Evolutionary conservation across 2,797 vertebrate species (phyloP).

Genomic region (Pangasius sanitwongsei): DNA sequence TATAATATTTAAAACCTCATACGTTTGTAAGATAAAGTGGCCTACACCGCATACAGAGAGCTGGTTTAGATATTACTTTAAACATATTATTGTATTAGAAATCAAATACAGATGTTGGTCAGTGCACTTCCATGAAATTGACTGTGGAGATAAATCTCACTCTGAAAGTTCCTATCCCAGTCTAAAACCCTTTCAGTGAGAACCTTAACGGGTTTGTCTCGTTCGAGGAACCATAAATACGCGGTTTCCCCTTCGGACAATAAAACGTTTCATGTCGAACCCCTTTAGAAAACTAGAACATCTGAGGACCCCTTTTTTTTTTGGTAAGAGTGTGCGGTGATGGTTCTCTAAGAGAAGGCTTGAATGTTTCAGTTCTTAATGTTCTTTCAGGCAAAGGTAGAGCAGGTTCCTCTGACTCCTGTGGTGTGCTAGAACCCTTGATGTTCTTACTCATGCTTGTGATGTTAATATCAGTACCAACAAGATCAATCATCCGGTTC

Average conservation of each 20-base stretch:
- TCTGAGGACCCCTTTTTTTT: neutral
- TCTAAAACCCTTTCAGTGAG: neutral
- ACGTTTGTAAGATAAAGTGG: neutral
- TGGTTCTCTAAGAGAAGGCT: neutral
- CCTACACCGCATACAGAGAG: neutral
- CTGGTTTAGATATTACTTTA: neutral
- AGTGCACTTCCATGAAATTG: conserved; percentile 1
- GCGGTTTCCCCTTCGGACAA: neutral
- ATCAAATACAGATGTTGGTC: neutral
- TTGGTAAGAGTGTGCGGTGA: too few species aligned
- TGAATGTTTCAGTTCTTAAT: conserved; percentile 18
- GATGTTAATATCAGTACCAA: conserved; percentile 14
- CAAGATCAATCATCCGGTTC: neutral
- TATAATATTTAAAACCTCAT: neutral
- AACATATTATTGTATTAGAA: neutral
- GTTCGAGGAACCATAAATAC: neutral
- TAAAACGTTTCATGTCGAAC: neutral
- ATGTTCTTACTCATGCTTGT: conserved; percentile 57
- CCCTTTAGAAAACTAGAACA: neutral
- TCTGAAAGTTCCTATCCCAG: neutral
- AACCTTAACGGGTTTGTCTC: too few species aligned
- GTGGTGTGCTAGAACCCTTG: neutral
- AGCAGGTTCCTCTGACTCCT: conserved; percentile 17
- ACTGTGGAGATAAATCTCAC: too few species aligned
- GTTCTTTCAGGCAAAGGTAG: conserved; percentile 54